Conservation (phyloP, 2,888 invertebrate species). For the Flabesymbios commensalis region DNA sequence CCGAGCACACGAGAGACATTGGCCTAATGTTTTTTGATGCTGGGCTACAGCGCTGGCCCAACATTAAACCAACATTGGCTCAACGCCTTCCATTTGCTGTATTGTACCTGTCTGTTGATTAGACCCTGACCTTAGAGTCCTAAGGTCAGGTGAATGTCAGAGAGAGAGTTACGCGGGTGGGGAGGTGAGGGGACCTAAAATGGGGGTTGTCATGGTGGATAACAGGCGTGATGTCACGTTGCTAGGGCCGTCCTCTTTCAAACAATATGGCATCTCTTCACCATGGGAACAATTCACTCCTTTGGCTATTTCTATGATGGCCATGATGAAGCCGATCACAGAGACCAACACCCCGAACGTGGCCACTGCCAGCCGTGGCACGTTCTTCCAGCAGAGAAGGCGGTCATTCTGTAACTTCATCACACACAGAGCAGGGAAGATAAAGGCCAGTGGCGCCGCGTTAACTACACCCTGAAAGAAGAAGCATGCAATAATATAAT, state of each 20-base stretch:
- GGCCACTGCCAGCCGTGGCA: slow-evolving; percentile 73
- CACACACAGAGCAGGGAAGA: slow-evolving; percentile 79
- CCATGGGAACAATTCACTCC: slow-evolving; percentile 72
- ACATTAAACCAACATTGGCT: too few species aligned
- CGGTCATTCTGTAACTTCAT: slow-evolving; percentile 73
- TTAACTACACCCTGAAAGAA: slow-evolving; percentile 74
- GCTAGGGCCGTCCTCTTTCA: neutral
- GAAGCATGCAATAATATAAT: neutral
- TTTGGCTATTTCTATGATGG: slow-evolving; percentile 58
- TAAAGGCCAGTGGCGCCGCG: slow-evolving; percentile 81
- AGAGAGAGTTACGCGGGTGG: too few species aligned
- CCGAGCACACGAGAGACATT: too few species aligned
- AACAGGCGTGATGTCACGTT: too few species aligned
- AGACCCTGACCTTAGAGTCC: too few species aligned
- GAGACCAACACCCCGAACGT: slow-evolving; percentile 72
- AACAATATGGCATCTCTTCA: slow-evolving; percentile 69
- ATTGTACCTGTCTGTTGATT: too few species aligned
- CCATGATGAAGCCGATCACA: slow-evolving; percentile 68
- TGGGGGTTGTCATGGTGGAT: too few species aligned
- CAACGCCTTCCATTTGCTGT: too few species aligned
- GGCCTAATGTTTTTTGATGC: too few species aligned
- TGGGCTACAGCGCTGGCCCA: too few species aligned
- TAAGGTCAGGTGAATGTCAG: too few species aligned
- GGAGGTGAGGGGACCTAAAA: too few species aligned
- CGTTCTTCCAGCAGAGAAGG: slow-evolving; percentile 70